Evolutionary conservation across 2,797 vertebrate genomes (phyloP), one percentile per base, ranked within the genome.

Genomic region (Sphenopsis melanotis): DNA sequence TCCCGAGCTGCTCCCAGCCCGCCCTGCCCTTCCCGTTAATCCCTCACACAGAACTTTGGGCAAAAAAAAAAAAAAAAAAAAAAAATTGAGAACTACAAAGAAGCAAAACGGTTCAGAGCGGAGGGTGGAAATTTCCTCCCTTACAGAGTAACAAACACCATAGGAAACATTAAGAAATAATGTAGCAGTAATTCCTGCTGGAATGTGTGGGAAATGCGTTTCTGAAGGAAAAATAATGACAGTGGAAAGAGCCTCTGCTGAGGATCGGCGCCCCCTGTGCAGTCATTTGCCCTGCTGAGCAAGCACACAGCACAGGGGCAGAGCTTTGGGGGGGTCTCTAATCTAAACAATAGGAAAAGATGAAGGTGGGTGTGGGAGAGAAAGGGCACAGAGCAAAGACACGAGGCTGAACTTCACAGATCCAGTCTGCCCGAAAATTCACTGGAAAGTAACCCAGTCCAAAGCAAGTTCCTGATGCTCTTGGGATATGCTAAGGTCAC

Each of bases 171-270:
- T 29, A 75, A 78, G 59, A 92, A 92, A 75, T 41, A 76, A 78
- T 3, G 7, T 12, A 63, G 64, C 15, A 3, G 27, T 30, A 77
- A 90, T 89, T 89, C 78, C 71, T 59, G 53, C 64, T 36, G 72
- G 39, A 71, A 50, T 11, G 46, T 36, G 59, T 83, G 72, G 84
- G 74, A 93, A 95, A 97, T 69, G 68, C 53, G 1, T 75, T 89
- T 94, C 90, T 93, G 84, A 89, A 92, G 80, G 69, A 47, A 83
- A 81, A 83, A 64, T 76, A 29, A 89, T 24, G 82, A 61, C 89
- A 87, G 87, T 44, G 83, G 56, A 23, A 94, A 80, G 87, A 85
- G 87, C 49, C 90, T 91, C 81, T 65, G 72, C 57, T 27, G 37
- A 71, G 42, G 69, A 80, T 34, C 15, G 5, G 72, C n/a, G 65